Evolutionary conservation across 2,888 invertebrate genomes (phyloP), one percentile per base, ranked within the genome.

Genomic region (Dendrolimus pini): DNA sequence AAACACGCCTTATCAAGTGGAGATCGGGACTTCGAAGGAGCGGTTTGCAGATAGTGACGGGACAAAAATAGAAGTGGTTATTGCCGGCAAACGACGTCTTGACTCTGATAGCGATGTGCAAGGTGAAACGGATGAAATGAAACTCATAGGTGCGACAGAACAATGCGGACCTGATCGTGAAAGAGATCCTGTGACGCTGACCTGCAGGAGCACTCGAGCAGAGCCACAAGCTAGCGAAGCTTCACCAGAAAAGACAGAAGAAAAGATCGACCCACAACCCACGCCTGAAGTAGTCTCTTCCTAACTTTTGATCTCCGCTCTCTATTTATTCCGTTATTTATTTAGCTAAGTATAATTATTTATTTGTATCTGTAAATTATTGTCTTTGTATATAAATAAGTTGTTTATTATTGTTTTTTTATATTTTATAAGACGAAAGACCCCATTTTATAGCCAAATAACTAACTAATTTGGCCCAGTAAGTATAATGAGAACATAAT

Each of bases 161-260:
- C 94, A 95, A 73, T 96, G 96, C 77, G 95, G 95, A 14, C 95
- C 95, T 0, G 95, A 93, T 55, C 89, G 93, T 68, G 91, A 89
- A 66, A 91, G 95, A 47, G 94, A 96, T 74, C 90, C 92, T n/a
- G 91, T 92, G 60, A 95, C 95, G 9, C 90, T 94, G 54, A 94
- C 93, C 71, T 89, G 89, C 65, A 77, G 82, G 18, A 47, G 47
- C 12, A 68, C 69, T 14, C 66, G 58, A 56, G 62, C 7, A 9
- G 55, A 57, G 10, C 55, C 41, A 9, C 60, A 61, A 55, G 13
- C 52, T 1, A 62, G 41, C 54, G 58, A 12, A 10, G 61, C 59
- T 7, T 12, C 54, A 14, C 47, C 52, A 47, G 55, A 56, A n/a
- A 59, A 65, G 30, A 58, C 62, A 18, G 58, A 65, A 1, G 59